Base-by-base conservation (phyloP, 2,888 invertebrate species). In the Thymelicus acteon region DNA sequence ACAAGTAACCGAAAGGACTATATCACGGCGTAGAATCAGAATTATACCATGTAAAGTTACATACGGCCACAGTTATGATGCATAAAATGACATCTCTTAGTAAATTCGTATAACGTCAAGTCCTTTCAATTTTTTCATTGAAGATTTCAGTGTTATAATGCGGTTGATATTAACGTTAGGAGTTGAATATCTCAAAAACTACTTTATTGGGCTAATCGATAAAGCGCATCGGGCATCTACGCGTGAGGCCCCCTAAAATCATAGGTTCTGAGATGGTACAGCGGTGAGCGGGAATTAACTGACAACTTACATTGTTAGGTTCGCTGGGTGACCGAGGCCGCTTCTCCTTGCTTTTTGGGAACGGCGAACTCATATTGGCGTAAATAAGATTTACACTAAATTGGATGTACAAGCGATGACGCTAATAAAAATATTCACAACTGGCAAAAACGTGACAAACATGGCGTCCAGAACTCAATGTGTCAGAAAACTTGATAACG, bases 361-460 rank as follows among this genome's bases (percentile, higher is more conserved):
- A 82, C 74, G 74, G 78, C 74, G 78, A 76, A 86, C 85, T 90
- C 92, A 92, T 92, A 73, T 74, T 89, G 76, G 69, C 60, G 49
- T 71, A 66, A 12, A 47, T 57, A 66, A 72, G 60, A 71, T 54
- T 60, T 69, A 73, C 72, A 73, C 73, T 74, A 64, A 60, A 63
- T 66, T 67, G 70, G 63, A 69, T 40, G 69, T 72, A 74, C 72
- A 76, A 71, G 73, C 72, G 72, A 72, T 66, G 69, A 78, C 73
- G 74, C 73, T 61, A 60, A 49, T 77, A 71, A 73, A 74, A 76
- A 76, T 83, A 85, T 85, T 85, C 86, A 85, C 83, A 82, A 87
- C 83, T 86, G 80, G 86, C 83, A 88, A 91, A 92, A 92, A 92
- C 92, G 92, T 92, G 92, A 92, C 92, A 88, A 92, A 91, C 85